Conservation (phyloP, 2,113 vertebrate genomes). For the Clupea harengus region DNA sequence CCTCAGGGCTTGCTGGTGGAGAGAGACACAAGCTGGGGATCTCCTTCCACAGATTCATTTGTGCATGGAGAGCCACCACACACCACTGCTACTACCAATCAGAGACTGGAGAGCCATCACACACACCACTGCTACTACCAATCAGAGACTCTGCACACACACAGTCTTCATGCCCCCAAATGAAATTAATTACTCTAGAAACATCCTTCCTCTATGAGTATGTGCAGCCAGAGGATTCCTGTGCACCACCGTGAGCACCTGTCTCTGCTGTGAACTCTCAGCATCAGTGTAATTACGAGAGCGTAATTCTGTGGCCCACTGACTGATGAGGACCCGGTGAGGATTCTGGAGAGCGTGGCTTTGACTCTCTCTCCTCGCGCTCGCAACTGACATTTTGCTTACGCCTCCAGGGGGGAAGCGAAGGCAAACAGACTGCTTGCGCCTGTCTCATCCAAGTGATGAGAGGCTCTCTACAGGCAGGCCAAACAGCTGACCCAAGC, state of each 20-base stretch:
- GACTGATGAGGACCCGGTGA: neutral
- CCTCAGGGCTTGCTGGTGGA: neutral
- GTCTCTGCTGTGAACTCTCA: neutral
- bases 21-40: neutral
- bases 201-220: neutral
- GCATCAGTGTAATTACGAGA: neutral
- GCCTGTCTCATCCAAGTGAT: slow-evolving; percentile 22
- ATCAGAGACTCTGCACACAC: neutral
- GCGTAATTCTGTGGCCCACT: neutral
- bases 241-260: neutral
- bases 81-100: neutral
- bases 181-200: neutral
- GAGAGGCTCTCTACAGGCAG: slow-evolving; percentile 22
- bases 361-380: slow-evolving; percentile 20
- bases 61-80: neutral
- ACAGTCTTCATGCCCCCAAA: neutral
- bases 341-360: neutral
- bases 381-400: slow-evolving; percentile 32
- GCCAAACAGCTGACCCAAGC: slow-evolving; percentile 16
- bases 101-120: neutral
- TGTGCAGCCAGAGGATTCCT: neutral
- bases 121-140: neutral
- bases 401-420: slow-evolving; percentile 25
- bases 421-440: neutral
- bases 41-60: neutral